phyloP scores from a whole-genome alignment of 2,888 invertebrate species.

The Pilophorus perplexus region DNA sequence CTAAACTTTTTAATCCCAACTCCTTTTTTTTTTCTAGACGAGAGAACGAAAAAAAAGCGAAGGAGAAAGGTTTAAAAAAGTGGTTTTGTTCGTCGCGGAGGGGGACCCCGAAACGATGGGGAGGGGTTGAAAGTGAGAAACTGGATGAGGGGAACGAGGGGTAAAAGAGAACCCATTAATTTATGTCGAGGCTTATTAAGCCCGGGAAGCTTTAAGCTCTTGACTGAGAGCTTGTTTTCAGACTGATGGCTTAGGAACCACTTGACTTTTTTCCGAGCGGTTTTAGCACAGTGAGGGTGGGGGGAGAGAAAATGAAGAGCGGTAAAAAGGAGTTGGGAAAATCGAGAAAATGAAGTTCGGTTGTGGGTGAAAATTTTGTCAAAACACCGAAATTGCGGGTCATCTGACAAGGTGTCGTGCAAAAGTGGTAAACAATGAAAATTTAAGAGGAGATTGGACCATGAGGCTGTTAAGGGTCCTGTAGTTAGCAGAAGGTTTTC shows the following conservation, averaged over 20 bases:
- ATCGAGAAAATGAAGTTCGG: not conserved
- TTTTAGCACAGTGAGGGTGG: too few species aligned
- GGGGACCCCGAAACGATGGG: not conserved
- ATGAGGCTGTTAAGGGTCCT: too few species aligned
- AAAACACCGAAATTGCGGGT: too few species aligned
- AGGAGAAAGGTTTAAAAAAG: slow-evolving; percentile 20
- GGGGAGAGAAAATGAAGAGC: not conserved
- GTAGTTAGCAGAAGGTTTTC: too few species aligned
- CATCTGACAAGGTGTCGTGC: too few species aligned
- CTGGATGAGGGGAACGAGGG: too few species aligned
- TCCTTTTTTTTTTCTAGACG: slow-evolving; percentile 5
- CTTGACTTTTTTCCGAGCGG: slow-evolving; percentile 1
- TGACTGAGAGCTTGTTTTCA: slow-evolving; percentile 35
- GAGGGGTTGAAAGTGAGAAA: not conserved
- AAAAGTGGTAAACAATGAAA: too few species aligned
- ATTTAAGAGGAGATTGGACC: too few species aligned
- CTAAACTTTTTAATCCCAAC: slow-evolving; percentile 14
- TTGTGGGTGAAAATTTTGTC: too few species aligned
- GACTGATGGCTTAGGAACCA: slow-evolving; percentile 21
- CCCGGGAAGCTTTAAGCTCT: slow-evolving; percentile 23
- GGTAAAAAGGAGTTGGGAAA: not conserved
- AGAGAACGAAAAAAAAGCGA: not conserved
- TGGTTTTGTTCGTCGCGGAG: slow-evolving; percentile 9
- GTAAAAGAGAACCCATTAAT: slow-evolving; percentile 30
- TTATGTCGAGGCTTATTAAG: slow-evolving; percentile 36